A percentile compares a stretch with the other conserved stretches of the same genome.
These are phyloP conservation scores for Ranitomeya imitator DNA, from an alignment of 2,113 vertebrate species.

Conservation along the genomic window DNA sequence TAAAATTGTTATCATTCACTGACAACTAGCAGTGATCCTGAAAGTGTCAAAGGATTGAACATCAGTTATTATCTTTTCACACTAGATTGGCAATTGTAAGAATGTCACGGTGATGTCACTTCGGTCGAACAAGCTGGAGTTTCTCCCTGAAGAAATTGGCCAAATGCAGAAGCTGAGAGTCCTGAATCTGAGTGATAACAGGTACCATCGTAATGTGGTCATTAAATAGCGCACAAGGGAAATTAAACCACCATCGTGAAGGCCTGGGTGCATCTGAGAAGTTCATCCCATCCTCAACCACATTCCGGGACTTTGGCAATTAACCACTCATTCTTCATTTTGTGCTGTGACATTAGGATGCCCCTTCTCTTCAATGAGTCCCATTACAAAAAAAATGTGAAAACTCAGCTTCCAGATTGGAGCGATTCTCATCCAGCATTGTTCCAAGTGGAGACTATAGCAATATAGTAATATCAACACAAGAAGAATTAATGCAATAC, in stretches of 20 bases:
- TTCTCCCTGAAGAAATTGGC: slow-evolving; percentile 96
- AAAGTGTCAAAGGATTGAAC: background rate
- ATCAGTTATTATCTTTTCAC: slow-evolving; percentile 27
- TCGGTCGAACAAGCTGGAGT: slow-evolving; percentile 96
- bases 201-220: slow-evolving; percentile 71
- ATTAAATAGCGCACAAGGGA: background rate
- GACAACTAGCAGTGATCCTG: background rate
- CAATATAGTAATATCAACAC: too few relatives aligned
- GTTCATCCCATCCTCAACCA: background rate
- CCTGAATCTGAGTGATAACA: slow-evolving; percentile 96
- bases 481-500: too few relatives aligned
- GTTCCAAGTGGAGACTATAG: too few relatives aligned
- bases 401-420: too few relatives aligned
- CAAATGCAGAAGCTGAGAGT: slow-evolving; percentile 98
- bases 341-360: too few relatives aligned
- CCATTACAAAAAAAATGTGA: too few relatives aligned
- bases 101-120: slow-evolving; percentile 98
- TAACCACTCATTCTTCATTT: background rate
- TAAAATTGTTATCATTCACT: background rate
- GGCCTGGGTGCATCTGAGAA: background rate
- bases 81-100: slow-evolving; percentile 94
- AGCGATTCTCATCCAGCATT: too few relatives aligned
- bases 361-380: too few relatives aligned
- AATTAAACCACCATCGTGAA: background rate
- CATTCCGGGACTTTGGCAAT: background rate